phyloP scores from a whole-genome alignment of 2,888 invertebrate genomes.

The Xestia sexstrigata region DNA sequence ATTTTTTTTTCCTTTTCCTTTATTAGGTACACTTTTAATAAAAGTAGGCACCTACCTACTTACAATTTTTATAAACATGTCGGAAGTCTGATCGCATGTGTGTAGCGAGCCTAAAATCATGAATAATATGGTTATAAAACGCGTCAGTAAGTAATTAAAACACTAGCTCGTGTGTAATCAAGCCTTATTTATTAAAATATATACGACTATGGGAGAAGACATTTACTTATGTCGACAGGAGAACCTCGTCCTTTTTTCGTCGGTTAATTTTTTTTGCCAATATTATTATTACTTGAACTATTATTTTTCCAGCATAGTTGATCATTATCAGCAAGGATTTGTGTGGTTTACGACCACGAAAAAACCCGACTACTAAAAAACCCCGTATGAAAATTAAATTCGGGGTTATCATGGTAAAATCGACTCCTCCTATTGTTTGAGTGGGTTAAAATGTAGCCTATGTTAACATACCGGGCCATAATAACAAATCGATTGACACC shows the following conservation, averaged over 20 bases:
- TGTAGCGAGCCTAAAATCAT: conserved; percentile 32
- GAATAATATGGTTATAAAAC: conserved; percentile 50
- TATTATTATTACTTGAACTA: neutral
- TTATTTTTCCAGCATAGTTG: neutral
- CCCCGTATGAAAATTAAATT: no score
- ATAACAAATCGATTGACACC: no score
- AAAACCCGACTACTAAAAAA: no score
- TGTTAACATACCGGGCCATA: no score
- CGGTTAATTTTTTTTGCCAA: neutral
- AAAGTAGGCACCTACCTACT: neutral
- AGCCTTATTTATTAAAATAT: conserved; percentile 49
- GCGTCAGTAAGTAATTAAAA: conserved; percentile 64
- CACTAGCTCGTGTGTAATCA: conserved; percentile 42
- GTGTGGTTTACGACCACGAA: no score
- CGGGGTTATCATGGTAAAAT: no score
- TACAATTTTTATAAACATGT: neutral
- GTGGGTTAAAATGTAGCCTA: no score
- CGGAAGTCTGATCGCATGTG: conserved; percentile 18
- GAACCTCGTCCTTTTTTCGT: neutral
- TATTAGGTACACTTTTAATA: neutral
- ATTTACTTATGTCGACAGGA: neutral
- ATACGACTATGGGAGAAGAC: neutral
- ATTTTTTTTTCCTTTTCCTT: no score
- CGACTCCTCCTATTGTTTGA: no score
- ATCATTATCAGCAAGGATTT: no score